A percentile compares a stretch with the other conserved stretches of the same genome.
Evolutionary conservation across 2,113 vertebrate genomes (phyloP).

Genomic region (Ginglymostoma cirratum): DNA sequence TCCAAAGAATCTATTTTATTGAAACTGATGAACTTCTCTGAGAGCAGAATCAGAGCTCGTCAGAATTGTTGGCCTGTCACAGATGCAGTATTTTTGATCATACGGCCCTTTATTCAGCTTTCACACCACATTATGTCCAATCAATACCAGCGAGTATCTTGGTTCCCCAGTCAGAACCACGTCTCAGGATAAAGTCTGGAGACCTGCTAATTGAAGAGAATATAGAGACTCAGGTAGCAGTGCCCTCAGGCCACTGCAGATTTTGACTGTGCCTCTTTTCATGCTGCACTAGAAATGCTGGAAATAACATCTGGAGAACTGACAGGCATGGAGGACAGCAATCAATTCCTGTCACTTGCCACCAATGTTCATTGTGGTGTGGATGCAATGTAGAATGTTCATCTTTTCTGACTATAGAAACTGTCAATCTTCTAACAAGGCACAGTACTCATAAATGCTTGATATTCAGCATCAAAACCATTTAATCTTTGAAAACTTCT

Average conservation of each 20-base stretch:
- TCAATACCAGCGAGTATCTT: slow-evolving; percentile 76
- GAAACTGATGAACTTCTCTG: slow-evolving; percentile 58
- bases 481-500: neutral
- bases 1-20: slow-evolving; percentile 71
- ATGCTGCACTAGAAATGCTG: slow-evolving; percentile 56
- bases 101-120: slow-evolving; percentile 77
- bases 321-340: slow-evolving; percentile 63
- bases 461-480: neutral
- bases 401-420: slow-evolving; percentile 64
- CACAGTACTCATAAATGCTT: slow-evolving; percentile 38
- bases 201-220: slow-evolving; percentile 91
- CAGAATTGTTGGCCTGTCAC: slow-evolving; percentile 65
- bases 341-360: slow-evolving; percentile 76
- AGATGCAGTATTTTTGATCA: slow-evolving; percentile 83
- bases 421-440: slow-evolving; percentile 68
- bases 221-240: slow-evolving; percentile 74
- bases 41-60: slow-evolving; percentile 59
- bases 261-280: slow-evolving; percentile 58
- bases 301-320: slow-evolving; percentile 70
- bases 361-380: slow-evolving; percentile 69
- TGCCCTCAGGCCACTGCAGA: slow-evolving; percentile 75
- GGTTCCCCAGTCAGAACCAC: slow-evolving; percentile 69
- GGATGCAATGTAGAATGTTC: slow-evolving; percentile 61
- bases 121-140: slow-evolving; percentile 90
- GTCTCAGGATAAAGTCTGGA: slow-evolving; percentile 71